Conservation (phyloP, 2,888 invertebrate genomes). For the Melanostoma mellinum region DNA sequence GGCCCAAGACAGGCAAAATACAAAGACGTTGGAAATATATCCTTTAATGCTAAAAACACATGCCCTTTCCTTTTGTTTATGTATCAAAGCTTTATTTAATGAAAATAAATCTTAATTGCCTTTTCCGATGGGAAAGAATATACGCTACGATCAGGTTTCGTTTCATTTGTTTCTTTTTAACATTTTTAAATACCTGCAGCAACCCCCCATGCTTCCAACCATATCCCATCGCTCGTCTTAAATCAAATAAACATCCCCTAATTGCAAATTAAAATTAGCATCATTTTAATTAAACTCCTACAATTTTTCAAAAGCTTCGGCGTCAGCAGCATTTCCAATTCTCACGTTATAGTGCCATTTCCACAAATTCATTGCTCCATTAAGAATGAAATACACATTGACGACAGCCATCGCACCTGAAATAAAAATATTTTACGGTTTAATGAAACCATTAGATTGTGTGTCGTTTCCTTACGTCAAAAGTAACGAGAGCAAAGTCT, state of each 20-base stretch:
- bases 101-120: too few species aligned
- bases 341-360: conserved; percentile 46
- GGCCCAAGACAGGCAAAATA: too few species aligned
- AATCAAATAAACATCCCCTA: conserved; percentile 65
- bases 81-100: too few species aligned
- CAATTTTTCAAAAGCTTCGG: conserved; percentile 40
- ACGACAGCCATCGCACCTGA: conserved; percentile 52
- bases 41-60: too few species aligned
- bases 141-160: too few species aligned
- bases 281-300: conserved; percentile 68
- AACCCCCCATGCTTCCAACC: background rate
- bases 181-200: too few species aligned
- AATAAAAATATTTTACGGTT: conserved; percentile 72
- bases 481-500: conserved; percentile 18
- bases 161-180: too few species aligned
- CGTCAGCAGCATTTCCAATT: conserved; percentile 38
- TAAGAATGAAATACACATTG: conserved; percentile 53
- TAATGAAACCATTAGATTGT: conserved; percentile 65
- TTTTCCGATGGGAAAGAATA: too few species aligned
- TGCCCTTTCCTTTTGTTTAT: too few species aligned
- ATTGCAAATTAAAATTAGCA: conserved; percentile 68
- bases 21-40: too few species aligned
- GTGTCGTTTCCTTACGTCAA: conserved; percentile 16
- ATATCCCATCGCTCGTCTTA: conserved; percentile 4
- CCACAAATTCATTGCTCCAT: conserved; percentile 49